These are phyloP conservation scores for Eupithecia vulgata DNA, from an alignment of 2,888 invertebrate species.

Conservation along the genomic window DNA sequence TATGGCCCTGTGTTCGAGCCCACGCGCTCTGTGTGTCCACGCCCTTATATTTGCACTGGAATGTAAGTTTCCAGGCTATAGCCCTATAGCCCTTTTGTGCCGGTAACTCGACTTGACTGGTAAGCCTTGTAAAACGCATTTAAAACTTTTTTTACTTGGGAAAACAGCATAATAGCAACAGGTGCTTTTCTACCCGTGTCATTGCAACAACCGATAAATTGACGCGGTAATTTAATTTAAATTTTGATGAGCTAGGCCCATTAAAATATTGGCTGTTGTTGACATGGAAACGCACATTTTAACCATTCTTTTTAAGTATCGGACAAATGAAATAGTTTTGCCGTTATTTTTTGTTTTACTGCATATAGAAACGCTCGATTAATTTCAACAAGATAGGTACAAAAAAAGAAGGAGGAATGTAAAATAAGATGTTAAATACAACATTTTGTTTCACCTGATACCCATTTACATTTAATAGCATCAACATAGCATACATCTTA, in stretches of 20 bases:
- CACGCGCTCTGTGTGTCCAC: slow-evolving; percentile 75
- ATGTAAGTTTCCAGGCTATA: slow-evolving; percentile 53
- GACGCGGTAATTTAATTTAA: slow-evolving; percentile 22
- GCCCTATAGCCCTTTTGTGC: slow-evolving; percentile 32
- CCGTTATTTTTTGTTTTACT: slow-evolving; percentile 2
- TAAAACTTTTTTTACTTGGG: background rate
- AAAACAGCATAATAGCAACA: slow-evolving; percentile 9
- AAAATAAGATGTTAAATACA: background rate
- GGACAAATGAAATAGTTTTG: background rate
- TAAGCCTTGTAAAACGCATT: background rate
- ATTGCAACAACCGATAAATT: slow-evolving; percentile 24
- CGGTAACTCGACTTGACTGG: slow-evolving; percentile 8
- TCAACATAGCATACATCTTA: background rate
- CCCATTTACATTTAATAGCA: background rate
- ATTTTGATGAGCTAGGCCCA: slow-evolving; percentile 16
- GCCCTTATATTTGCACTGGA: slow-evolving; percentile 74
- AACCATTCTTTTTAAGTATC: slow-evolving; percentile 11
- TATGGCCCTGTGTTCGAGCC: slow-evolving; percentile 75
- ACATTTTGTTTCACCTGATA: background rate
- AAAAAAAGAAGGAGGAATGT: background rate
- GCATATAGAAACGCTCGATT: background rate
- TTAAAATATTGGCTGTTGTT: slow-evolving; percentile 15
- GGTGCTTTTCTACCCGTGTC: slow-evolving; percentile 23
- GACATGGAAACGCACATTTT: slow-evolving; percentile 19
- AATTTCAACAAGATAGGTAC: background rate